Base-by-base conservation (phyloP, 2,797 vertebrate species). In the Micropoecilia bifurca region DNA sequence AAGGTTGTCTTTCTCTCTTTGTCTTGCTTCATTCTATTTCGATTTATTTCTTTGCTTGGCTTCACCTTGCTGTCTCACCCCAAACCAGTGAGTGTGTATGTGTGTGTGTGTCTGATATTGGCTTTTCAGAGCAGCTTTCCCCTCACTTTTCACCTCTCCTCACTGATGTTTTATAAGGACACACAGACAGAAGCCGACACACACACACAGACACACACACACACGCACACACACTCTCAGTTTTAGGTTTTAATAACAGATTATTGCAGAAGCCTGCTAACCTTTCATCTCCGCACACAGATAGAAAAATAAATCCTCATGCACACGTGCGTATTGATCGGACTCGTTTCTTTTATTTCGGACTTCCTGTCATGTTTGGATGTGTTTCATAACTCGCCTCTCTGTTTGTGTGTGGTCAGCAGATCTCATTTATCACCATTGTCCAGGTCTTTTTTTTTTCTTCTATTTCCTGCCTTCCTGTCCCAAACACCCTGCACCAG, bases 381-480 rank as follows among this genome's bases (percentile, higher is more conserved):
- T 90, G 86, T 87, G 88, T 85, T 85, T 83, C 43, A 82, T 92
- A 91, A 91, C 71, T 90, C 82, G 69, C 89, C 75, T 80, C n/a
- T 61, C 39, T 48, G 80, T 71, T 74, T 83, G 63, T 80, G 79
- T 85, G 78, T 78, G 91, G 88, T 91, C 91, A 93, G 91, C 90
- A 91, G 80, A 90, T 92, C 77, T 91, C 82, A 88, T 94, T 91
- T 90, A 90, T 93, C 94, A 90, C 85, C 76, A 25, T 41, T 28
- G 87, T 84, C 59, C 77, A 33, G 82, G 85, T 88, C 85, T 84
- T 16, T 77, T 79, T 30, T 36, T 33, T 36, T 61, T 63, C 36
- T 63, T 6, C 10, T 25, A 13, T 68, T 68, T 68, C 39, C 87
- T 73, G 80, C 84, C 86, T 78, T 87, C 83, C 39, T 80, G 86